Evolutionary conservation across 2,113 vertebrate species (phyloP), one percentile per base, ranked within the genome.

Genomic region (Philantomba maxwellii): DNA sequence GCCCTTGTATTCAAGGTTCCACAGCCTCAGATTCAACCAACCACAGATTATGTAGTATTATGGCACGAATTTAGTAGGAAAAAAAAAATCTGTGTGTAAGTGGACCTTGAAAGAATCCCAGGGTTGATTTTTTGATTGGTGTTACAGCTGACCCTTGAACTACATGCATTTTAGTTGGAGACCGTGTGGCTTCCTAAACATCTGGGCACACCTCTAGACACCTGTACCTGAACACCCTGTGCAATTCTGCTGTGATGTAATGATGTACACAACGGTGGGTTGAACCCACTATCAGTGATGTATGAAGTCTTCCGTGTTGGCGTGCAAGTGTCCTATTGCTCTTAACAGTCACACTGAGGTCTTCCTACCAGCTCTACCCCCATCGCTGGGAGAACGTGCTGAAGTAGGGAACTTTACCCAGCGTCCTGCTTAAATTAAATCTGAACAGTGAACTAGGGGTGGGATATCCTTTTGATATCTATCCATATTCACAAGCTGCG

Each of bases 211-310:
- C 19, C 73, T 88, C 28, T 75, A 17, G 28, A 19, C 2, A 13
- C 21, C 25, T 10, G 16, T 10, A 17, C 19, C 3, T 55, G 47
- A 82, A 45, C 16, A 49, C 14, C 3, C 1, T 6, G n/a, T 12
- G 25, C 14, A 36, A 39, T n/a, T 25, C 33, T 1, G 7, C 6
- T 1, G 17, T 15, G 49, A 6, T 3, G 5, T 17, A 14, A 39
- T 10, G 11, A 33, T 21, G 51, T 14, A 51, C 6, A 78, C 16
- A 49, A 2, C 0, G 39, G 45, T 10, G 3, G 3, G 23, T 25
- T 39, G 55, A 21, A 19, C 12, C 57, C 45, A 6, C 6, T 11
- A 3, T 19, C 25, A n/a, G 73, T 26, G 73, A 64, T 6, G 19
- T 14, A 6, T 1, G 11, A 43, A 19, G 11, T 60, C 62, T 90